These are phyloP conservation scores for Macrosoma leucophasiata DNA, from an alignment of 2,888 invertebrate genomes.

Conservation along the genomic window DNA sequence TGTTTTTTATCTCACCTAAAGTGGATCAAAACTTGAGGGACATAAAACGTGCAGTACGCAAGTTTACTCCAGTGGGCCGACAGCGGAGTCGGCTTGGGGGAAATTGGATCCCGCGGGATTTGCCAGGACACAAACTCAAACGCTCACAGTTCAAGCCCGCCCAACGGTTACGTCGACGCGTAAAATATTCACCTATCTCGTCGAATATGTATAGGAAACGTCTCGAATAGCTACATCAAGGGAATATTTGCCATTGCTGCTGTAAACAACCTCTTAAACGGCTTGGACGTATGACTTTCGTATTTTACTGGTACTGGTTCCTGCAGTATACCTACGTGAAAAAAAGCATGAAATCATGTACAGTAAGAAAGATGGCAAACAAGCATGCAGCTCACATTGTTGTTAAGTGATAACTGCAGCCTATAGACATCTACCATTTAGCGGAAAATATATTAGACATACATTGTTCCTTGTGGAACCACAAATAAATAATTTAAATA, in stretches of 20 bases:
- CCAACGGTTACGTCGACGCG: slow-evolving; percentile 41
- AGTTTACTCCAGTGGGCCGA: slow-evolving; percentile 45
- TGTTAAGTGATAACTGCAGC: no score
- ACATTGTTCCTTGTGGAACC: no score
- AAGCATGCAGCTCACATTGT: no score
- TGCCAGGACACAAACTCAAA: slow-evolving; percentile 51
- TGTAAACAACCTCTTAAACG: no score
- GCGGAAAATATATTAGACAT: no score
- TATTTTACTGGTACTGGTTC: no score
- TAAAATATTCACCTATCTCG: slow-evolving; percentile 55
- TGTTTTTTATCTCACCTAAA: slow-evolving; percentile 42
- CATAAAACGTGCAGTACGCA: slow-evolving; percentile 47
- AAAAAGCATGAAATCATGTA: no score
- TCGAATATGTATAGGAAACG: slow-evolving; percentile 32
- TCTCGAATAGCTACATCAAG: slow-evolving; percentile 16
- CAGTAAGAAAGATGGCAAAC: no score
- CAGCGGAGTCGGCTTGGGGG: slow-evolving; percentile 48
- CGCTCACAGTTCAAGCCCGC: slow-evolving; percentile 36
- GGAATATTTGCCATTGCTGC: slow-evolving; percentile 15
- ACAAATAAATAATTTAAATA: no score
- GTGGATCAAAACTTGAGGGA: slow-evolving; percentile 43
- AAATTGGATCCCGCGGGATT: slow-evolving; percentile 66
- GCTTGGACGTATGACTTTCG: no score
- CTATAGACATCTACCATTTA: no score
- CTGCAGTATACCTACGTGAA: no score